These are phyloP conservation scores for Pandemis cinnamomeana DNA, from an alignment of 2,888 invertebrate genomes.

Conservation along the genomic window DNA sequence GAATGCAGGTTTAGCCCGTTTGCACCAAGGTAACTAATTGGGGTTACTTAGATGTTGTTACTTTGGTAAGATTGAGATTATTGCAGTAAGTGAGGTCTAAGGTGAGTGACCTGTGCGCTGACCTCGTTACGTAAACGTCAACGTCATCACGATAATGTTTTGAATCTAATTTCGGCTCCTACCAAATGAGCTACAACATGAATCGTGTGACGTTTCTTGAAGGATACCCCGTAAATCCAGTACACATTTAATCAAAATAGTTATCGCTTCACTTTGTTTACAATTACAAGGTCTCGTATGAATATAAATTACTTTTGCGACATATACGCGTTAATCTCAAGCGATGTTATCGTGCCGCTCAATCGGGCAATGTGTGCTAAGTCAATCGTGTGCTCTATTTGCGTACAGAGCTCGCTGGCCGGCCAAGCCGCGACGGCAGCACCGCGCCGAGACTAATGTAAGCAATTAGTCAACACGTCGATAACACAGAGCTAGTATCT, in stretches of 20 bases:
- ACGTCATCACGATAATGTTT: constrained; percentile 26
- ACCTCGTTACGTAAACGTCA: constrained; percentile 35
- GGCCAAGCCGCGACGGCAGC: constrained; percentile 49
- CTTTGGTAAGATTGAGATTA: constrained; percentile 22
- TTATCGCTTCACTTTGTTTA: constrained; percentile 22
- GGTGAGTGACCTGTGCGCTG: constrained; percentile 37
- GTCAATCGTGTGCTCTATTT: constrained; percentile 78
- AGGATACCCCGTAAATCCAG: constrained; percentile 21
- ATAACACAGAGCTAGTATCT: constrained; percentile 70
- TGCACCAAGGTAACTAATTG: background rate
- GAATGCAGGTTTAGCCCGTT: constrained; percentile 17
- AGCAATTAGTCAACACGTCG: constrained; percentile 77
- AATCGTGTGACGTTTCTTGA: constrained; percentile 20
- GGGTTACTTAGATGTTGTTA: background rate
- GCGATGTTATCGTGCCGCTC: constrained; percentile 34
- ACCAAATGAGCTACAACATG: constrained; percentile 28
- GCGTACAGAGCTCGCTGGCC: constrained; percentile 60
- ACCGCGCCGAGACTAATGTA: constrained; percentile 68
- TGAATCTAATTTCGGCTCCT: constrained; percentile 26
- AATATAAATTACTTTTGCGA: constrained; percentile 23
- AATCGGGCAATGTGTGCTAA: constrained; percentile 70
- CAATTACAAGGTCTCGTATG: constrained; percentile 21
- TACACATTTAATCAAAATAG: background rate
- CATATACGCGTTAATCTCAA: constrained; percentile 38
- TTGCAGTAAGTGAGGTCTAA: constrained; percentile 30